Conservation (phyloP, 2,113 vertebrate species). For the Theristicus caerulescens region DNA sequence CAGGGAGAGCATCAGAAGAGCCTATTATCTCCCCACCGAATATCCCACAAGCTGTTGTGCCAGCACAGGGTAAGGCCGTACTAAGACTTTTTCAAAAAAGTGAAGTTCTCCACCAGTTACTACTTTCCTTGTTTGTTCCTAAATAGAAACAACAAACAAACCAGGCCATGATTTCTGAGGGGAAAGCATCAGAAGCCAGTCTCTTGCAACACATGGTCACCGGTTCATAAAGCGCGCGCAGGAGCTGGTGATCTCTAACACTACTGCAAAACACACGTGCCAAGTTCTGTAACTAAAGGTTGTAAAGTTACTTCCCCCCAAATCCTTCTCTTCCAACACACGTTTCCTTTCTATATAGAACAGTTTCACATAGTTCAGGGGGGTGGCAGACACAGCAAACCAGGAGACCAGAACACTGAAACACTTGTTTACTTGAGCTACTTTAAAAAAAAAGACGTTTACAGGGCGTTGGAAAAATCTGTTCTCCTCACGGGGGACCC, state of each 20-base stretch:
- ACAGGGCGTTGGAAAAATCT: rapidly evolving
- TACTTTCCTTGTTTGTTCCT: not conserved
- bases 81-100: not conserved
- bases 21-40: rapidly evolving
- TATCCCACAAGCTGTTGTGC: rapidly evolving
- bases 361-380: rapidly evolving
- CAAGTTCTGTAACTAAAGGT: rapidly evolving
- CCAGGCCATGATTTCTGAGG: rapidly evolving
- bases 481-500: rapidly evolving
- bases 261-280: rapidly evolving
- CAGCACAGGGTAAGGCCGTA: not conserved
- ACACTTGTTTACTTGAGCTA: rapidly evolving
- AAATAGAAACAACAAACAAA: not conserved
- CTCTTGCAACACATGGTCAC: rapidly evolving
- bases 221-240: rapidly evolving
- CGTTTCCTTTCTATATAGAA: rapidly evolving
- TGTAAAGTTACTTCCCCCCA: rapidly evolving
- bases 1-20: rapidly evolving
- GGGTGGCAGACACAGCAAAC: rapidly evolving
- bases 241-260: rapidly evolving
- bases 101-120: not conserved
- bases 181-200: not conserved
- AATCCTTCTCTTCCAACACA: not conserved
- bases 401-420: no score
- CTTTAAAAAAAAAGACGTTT: rapidly evolving